These are phyloP conservation scores for Leucoraja ocellata DNA, from an alignment of 2,797 vertebrate genomes.

Conservation along the genomic window DNA sequence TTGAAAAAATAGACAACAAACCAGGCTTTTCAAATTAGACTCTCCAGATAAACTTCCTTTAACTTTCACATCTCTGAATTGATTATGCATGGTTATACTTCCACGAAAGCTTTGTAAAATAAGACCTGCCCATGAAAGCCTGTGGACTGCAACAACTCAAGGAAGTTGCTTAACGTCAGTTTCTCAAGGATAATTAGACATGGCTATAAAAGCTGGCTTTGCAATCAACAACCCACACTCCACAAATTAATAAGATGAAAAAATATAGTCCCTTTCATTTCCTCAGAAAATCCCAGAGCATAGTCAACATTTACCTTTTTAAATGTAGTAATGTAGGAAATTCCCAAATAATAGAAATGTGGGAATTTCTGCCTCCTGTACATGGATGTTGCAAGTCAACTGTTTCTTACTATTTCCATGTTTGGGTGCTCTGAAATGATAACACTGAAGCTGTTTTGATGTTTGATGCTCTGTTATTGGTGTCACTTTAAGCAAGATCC, in stretches of 20 bases:
- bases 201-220: no score
- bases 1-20: neutral
- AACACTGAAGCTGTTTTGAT: neutral
- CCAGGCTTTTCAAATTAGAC: no score
- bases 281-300: neutral
- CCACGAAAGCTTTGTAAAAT: neutral
- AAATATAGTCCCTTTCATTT: neutral
- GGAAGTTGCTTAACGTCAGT: no score
- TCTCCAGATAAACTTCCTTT: neutral
- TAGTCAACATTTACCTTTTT: neutral
- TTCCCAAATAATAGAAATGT: neutral
- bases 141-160: no score
- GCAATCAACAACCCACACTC: no score
- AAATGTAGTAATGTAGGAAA: neutral
- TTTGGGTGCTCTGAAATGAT: neutral
- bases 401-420: neutral
- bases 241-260: no score
- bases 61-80: neutral
- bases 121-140: neutral
- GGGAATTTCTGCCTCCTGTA: neutral
- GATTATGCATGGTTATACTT: neutral
- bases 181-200: no score
- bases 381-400: neutral
- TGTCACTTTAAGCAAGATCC: neutral
- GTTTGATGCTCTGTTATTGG: neutral